Evolutionary conservation across 2,888 invertebrate species (phyloP).

Genomic region (Macrosiphum euphorbiae): DNA sequence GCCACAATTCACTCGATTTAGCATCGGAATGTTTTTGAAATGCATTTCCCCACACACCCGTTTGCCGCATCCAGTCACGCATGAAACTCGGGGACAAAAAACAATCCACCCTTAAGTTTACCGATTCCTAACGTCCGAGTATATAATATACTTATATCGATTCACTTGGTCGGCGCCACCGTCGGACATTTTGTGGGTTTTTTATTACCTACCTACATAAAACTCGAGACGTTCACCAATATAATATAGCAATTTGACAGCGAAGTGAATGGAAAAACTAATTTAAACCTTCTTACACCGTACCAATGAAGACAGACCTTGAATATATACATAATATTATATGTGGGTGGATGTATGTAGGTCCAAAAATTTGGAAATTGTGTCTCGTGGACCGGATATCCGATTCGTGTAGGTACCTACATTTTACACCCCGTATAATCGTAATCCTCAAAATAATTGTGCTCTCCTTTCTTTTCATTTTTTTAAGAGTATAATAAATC

Average conservation of each 20-base stretch:
- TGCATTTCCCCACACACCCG: background rate
- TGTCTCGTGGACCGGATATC: conserved; percentile 22
- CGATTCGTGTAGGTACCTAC: background rate
- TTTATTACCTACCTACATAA: conserved; percentile 53
- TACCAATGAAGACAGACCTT: background rate
- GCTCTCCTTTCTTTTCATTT: background rate
- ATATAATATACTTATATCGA: conserved; percentile 39
- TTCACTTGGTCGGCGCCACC: conserved; percentile 50
- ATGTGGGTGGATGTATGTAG: background rate
- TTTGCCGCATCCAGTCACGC: background rate
- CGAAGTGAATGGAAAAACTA: background rate
- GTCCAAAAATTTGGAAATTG: conserved; percentile 14
- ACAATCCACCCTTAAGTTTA: conserved; percentile 15
- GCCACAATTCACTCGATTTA: background rate
- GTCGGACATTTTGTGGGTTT: conserved; percentile 52
- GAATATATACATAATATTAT: background rate
- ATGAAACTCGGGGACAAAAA: conserved; percentile 26
- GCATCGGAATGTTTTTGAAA: background rate
- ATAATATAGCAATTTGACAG: conserved; percentile 21
- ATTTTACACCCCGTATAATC: background rate
- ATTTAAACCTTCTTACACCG: background rate
- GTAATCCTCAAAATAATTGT: background rate
- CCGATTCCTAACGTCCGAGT: conserved; percentile 39
- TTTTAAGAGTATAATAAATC: background rate
- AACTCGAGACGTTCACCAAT: conserved; percentile 26